phyloP scores from a whole-genome alignment of 1,140 invertebrate genomes.

The Tetragonula clypearis region DNA sequence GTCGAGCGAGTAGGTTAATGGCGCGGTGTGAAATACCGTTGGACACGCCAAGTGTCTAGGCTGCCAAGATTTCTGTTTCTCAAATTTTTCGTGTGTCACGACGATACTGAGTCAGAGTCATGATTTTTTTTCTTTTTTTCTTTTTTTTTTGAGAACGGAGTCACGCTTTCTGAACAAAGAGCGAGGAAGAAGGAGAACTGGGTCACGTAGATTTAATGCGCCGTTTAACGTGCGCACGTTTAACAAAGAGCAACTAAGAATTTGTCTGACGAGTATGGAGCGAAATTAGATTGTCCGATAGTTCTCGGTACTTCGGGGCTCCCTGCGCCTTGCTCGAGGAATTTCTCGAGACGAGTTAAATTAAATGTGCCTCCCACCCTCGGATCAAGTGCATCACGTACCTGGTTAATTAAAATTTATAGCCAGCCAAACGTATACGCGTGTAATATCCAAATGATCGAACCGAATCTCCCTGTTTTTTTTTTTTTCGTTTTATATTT shows the following conservation, averaged over 20 bases:
- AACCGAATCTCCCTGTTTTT: no score
- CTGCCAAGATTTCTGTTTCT: not conserved
- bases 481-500: not conserved
- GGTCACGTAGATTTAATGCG: constrained; percentile 3
- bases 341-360: not conserved
- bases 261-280: not conserved
- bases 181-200: not conserved
- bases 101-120: not conserved
- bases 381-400: not conserved
- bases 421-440: not conserved
- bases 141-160: not conserved
- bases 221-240: not conserved
- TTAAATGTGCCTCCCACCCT: not conserved
- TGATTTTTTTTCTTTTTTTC: not conserved
- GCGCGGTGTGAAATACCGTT: not conserved
- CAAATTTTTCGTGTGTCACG: not conserved
- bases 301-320: not conserved
- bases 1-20: not conserved
- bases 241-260: not conserved
- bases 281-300: constrained; percentile 1
- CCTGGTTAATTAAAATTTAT: not conserved
- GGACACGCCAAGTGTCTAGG: not conserved
- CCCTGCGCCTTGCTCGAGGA: not conserved
- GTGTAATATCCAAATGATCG: no score
- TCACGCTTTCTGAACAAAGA: constrained; percentile 7